Percentiles rank a stretch among this genome's conserved stretches.
phyloP scores from a whole-genome alignment of 64 coral and sea anemone species.

The Acropora yongei region DNA sequence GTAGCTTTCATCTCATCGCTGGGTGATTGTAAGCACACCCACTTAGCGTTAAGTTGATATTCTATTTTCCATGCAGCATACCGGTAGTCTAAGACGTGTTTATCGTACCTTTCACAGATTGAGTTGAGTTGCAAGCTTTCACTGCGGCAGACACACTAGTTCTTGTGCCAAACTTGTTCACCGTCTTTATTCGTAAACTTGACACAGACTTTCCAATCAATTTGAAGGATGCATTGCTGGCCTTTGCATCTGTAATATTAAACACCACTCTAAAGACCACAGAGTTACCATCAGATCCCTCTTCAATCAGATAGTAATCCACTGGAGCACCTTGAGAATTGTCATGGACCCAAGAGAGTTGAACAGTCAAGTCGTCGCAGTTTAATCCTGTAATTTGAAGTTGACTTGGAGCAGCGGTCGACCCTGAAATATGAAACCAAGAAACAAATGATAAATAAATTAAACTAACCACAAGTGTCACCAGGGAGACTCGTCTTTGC shows the following conservation, averaged over 20 bases:
- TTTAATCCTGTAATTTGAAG: conserved; percentile 31
- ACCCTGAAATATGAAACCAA: conserved; percentile 30
- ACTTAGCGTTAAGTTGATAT: too few species aligned
- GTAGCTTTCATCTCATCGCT: too few species aligned
- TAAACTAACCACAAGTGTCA: neutral
- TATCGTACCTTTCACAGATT: conserved; percentile 1
- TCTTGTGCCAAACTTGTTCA: conserved; percentile 76
- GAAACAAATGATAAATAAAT: neutral
- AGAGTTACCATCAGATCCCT: conserved; percentile 58
- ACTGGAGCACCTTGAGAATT: conserved; percentile 40
- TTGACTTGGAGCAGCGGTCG: conserved; percentile 68
- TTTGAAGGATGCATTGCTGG: conserved; percentile 11
- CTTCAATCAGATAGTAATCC: conserved; percentile 73
- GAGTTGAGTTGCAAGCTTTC: conserved; percentile 1
- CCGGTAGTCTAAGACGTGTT: neutral
- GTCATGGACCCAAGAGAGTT: conserved; percentile 53
- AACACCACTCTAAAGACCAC: conserved; percentile 34
- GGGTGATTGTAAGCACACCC: too few species aligned
- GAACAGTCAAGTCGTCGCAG: conserved; percentile 36
- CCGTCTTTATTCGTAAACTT: conserved; percentile 71
- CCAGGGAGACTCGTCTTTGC: too few species aligned
- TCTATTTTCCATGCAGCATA: too few species aligned
- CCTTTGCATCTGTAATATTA: conserved; percentile 62
- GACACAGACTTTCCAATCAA: conserved; percentile 45
- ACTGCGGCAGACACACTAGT: conserved; percentile 54